phyloP scores from a whole-genome alignment of 2,113 vertebrate species.

The Tilapia sparmanii region DNA sequence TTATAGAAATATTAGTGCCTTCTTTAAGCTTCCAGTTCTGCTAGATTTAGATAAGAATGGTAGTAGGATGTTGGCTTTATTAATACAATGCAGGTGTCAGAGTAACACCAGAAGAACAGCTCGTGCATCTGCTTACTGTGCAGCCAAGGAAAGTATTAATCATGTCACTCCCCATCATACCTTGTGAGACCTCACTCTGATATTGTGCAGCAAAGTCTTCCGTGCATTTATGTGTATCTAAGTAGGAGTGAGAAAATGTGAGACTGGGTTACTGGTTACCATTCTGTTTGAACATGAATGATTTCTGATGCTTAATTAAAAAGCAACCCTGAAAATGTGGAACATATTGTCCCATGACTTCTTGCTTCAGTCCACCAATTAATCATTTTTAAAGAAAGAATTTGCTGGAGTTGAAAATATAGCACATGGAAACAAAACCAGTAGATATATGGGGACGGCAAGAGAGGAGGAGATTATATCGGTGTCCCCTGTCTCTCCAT shows the following conservation, averaged over 20 bases:
- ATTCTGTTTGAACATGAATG: background rate
- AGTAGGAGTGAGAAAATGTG: background rate
- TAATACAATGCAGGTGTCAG: background rate
- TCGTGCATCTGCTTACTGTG: background rate
- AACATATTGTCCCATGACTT: background rate
- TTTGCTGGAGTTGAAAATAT: slow-evolving; percentile 3
- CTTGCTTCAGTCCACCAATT: background rate
- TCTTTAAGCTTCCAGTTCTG: background rate
- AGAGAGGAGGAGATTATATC: slow-evolving; percentile 15
- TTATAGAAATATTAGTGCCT: background rate
- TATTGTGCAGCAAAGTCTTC: background rate
- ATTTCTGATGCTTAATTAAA: background rate
- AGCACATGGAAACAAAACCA: slow-evolving; percentile 3
- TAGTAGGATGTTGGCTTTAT: background rate
- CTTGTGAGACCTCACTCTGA: background rate
- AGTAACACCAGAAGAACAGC: background rate
- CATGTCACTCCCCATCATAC: background rate
- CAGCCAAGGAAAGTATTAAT: background rate
- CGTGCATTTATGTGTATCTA: background rate
- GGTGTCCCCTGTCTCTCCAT: background rate
- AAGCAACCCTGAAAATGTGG: background rate
- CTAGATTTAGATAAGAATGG: background rate
- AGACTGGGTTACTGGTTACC: background rate
- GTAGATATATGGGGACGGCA: slow-evolving; percentile 8
- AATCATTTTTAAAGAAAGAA: background rate